Evolutionary conservation across 2,888 invertebrate genomes (phyloP).

Genomic region (Rhyacophila evoluta): DNA sequence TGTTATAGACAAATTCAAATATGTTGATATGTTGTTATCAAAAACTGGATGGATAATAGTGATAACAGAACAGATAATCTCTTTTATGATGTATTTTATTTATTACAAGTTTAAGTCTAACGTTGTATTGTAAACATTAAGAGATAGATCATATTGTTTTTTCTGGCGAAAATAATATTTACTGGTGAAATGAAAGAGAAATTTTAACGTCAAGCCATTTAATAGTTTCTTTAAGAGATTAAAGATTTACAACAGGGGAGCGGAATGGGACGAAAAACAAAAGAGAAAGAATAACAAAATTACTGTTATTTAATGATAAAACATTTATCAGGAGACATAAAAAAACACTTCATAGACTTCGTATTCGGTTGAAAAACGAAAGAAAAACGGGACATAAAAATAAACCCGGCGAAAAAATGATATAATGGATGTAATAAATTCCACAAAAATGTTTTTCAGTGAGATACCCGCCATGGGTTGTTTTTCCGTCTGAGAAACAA

Average conservation of each 20-base stretch:
- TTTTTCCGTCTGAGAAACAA: not conserved
- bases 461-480: not conserved
- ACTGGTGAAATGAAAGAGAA: too few relatives aligned
- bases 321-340: not conserved
- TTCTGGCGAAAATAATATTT: too few relatives aligned
- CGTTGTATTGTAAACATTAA: too few relatives aligned
- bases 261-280: not conserved
- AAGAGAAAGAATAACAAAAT: constrained; percentile 3
- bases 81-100: too few relatives aligned
- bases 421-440: not conserved
- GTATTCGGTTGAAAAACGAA: not conserved
- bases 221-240: not conserved
- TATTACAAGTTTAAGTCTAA: too few relatives aligned
- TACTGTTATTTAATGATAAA: not conserved
- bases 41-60: too few relatives aligned
- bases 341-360: not conserved
- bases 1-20: too few relatives aligned
- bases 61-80: too few relatives aligned
- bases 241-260: not conserved
- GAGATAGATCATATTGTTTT: too few relatives aligned
- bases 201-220: not conserved
- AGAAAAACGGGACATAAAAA: not conserved
- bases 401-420: not conserved
- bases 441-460: not conserved
- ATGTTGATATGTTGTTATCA: too few relatives aligned